A percentile compares a stretch with the other conserved stretches of the same genome.
phyloP scores from a whole-genome alignment of 2,888 invertebrate species.

The Drosophila percnosoma region DNA sequence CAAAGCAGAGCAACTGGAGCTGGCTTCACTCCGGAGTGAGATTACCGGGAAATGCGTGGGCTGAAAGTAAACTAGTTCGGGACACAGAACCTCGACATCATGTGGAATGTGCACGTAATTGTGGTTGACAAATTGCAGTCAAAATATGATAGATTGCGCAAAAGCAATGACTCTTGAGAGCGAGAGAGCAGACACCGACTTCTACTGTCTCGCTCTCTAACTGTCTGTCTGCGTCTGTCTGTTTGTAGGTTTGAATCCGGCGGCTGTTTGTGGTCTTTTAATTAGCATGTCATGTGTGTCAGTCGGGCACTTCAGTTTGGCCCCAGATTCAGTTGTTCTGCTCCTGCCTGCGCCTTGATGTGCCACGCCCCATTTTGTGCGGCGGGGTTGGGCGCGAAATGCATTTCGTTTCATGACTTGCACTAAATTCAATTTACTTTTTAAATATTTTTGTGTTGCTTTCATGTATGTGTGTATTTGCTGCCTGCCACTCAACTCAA shows the following conservation, averaged over 20 bases:
- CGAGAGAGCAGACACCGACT: conserved; percentile 13
- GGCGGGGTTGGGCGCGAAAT: conserved; percentile 55
- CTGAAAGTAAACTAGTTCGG: conserved; percentile 15
- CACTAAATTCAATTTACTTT: conserved; percentile 77
- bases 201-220: conserved; percentile 26
- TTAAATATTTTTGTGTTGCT: conserved; percentile 66
- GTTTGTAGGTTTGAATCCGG: conserved; percentile 34
- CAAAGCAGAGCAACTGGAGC: conserved; percentile 57
- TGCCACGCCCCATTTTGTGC: conserved; percentile 51
- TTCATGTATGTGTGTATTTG: conserved; percentile 52
- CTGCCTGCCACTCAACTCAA: conserved; percentile 66
- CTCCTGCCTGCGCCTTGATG: conserved; percentile 42
- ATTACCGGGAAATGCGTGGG: conserved; percentile 74
- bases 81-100: conserved; percentile 18
- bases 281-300: conserved; percentile 83
- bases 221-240: conserved; percentile 8
- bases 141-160: conserved; percentile 71
- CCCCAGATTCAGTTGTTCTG: conserved; percentile 36
- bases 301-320: conserved; percentile 67
- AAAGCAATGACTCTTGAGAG: conserved; percentile 29
- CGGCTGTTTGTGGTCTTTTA: conserved; percentile 82
- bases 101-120: conserved; percentile 69
- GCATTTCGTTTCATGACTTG: conserved; percentile 79
- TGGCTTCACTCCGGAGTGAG: conserved; percentile 35
- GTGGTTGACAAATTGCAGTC: conserved; percentile 79